These are phyloP conservation scores for Eriocheir sinensis DNA, from an alignment of 1,140 invertebrate species.

Conservation along the genomic window DNA sequence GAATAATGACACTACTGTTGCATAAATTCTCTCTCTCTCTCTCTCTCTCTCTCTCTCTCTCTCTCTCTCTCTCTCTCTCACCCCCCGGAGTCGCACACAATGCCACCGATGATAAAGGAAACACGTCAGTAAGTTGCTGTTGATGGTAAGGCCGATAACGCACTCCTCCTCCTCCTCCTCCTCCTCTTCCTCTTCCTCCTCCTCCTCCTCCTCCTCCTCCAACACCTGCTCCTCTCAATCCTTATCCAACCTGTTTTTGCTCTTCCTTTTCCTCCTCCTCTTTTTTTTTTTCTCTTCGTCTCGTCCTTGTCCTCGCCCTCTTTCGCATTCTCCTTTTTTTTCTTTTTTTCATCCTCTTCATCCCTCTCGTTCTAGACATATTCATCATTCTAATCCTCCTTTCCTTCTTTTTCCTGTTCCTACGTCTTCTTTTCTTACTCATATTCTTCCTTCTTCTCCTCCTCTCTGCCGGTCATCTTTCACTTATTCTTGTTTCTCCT, in stretches of 20 bases:
- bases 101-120: neutral
- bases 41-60: constrained; percentile 22
- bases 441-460: neutral
- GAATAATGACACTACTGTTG: no score
- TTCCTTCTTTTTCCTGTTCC: no score
- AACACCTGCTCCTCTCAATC: no score
- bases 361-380: no score
- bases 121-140: neutral
- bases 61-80: neutral
- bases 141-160: neutral
- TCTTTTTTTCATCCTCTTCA: neutral
- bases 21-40: constrained; percentile 23
- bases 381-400: no score
- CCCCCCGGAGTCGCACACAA: neutral
- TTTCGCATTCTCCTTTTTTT: neutral
- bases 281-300: neutral
- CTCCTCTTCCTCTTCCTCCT: neutral
- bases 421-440: no score
- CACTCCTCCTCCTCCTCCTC: neutral
- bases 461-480: neutral
- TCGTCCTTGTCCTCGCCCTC: neutral
- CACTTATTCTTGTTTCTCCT: neutral
- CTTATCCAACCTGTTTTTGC: no score
- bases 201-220: no score
- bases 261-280: no score